A percentile compares a stretch with the other conserved stretches of the same genome.
Conservation (phyloP, 2,113 vertebrate genomes). For the Dermatemys mawii region DNA sequence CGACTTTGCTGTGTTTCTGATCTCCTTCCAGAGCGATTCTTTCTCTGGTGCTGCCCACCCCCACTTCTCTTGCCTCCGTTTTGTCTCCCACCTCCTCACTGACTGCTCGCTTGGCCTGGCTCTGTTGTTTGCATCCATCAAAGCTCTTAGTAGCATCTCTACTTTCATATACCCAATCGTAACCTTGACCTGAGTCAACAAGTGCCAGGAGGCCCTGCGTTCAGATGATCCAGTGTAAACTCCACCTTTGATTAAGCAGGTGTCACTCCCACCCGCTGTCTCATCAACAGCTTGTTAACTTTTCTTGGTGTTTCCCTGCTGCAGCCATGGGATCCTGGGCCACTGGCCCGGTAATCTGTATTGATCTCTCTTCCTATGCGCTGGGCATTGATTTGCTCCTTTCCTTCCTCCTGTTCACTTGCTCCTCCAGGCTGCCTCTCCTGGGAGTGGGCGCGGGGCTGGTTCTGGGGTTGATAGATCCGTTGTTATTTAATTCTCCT, state of each 20-base stretch:
- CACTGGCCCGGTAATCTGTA: conserved; percentile 54
- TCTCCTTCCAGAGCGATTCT: neutral
- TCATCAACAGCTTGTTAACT: conserved; percentile 24
- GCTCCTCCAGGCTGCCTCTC: neutral
- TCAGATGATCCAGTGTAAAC: conserved; percentile 56
- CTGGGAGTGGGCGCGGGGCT: neutral
- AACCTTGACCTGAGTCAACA: conserved; percentile 65
- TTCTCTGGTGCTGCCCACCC: neutral
- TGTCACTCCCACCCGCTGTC: conserved; percentile 7
- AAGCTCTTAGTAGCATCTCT: neutral
- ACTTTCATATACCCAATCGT: conserved; percentile 54
- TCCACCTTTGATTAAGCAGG: conserved; percentile 58
- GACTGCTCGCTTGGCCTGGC: neutral
- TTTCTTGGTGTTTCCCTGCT: conserved; percentile 33
- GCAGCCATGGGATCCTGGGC: neutral
- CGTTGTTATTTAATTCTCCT: neutral
- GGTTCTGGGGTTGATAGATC: neutral
- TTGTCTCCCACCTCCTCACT: neutral
- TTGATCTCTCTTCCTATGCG: conserved; percentile 54
- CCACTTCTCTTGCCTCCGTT: neutral
- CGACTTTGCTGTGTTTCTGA: conserved; percentile 20
- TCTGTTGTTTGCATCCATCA: conserved; percentile 41
- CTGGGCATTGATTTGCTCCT: conserved; percentile 3
- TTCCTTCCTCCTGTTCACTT: conserved; percentile 14
- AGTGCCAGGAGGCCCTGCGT: neutral